Conservation (phyloP, 2,888 invertebrate species). For the Hydraecia micacea region DNA sequence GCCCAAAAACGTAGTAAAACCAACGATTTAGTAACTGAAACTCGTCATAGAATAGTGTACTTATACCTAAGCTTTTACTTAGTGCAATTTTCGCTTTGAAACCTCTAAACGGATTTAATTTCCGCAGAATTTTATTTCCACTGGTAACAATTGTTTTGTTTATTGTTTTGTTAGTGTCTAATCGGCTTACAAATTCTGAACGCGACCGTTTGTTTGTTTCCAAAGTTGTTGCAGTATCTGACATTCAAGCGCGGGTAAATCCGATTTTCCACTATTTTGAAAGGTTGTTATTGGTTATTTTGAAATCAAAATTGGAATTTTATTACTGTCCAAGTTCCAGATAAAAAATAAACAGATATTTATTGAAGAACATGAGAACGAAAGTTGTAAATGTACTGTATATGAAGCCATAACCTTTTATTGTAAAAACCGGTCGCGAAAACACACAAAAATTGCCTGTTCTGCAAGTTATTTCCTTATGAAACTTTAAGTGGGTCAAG, state of each 20-base stretch:
- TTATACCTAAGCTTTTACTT: slow-evolving; percentile 16
- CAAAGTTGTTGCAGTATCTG: slow-evolving; percentile 44
- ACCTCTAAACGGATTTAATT: slow-evolving; percentile 45
- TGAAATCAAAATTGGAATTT: slow-evolving; percentile 18
- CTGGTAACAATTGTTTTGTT: slow-evolving; percentile 46
- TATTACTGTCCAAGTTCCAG: not conserved
- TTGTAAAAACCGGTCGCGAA: slow-evolving; percentile 45
- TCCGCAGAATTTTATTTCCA: slow-evolving; percentile 44
- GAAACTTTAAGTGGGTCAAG: slow-evolving; percentile 62
- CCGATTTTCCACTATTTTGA: slow-evolving; percentile 37
- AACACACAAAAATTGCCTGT: slow-evolving; percentile 43
- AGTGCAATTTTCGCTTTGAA: slow-evolving; percentile 40
- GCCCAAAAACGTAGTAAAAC: not conserved
- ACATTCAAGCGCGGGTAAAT: slow-evolving; percentile 34
- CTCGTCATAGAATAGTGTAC: not conserved
- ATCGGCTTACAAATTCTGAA: slow-evolving; percentile 60
- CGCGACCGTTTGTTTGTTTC: slow-evolving; percentile 45
- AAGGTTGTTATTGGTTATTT: slow-evolving; percentile 11
- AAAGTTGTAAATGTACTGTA: slow-evolving; percentile 20
- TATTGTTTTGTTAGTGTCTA: slow-evolving; percentile 46
- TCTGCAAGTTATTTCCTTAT: slow-evolving; percentile 51
- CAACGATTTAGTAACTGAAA: slow-evolving; percentile 23
- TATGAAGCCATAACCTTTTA: slow-evolving; percentile 50
- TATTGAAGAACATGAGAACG: slow-evolving; percentile 19
- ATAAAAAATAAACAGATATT: slow-evolving; percentile 17